Percentiles rank a stretch among this genome's conserved stretches.
Evolutionary conservation across 2,113 vertebrate genomes (phyloP).

Genomic region (Leptodactylus fuscus): DNA sequence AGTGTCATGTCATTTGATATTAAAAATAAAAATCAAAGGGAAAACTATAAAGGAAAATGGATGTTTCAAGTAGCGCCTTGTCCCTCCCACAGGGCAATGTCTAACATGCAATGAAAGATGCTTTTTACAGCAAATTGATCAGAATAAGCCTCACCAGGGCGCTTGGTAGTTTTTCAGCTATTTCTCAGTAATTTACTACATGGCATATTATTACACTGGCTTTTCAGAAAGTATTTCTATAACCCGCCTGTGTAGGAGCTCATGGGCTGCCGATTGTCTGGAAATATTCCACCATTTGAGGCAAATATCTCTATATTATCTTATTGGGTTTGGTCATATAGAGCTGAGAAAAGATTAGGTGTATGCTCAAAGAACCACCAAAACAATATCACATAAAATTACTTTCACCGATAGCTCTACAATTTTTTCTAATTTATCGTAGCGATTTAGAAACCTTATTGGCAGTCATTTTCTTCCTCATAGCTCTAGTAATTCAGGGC

Average conservation of each 20-base stretch:
- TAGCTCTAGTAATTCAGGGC: too few relatives aligned
- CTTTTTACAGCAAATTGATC: conserved; percentile 1
- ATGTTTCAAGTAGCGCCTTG: neutral
- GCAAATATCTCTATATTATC: neutral
- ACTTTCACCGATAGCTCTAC: too few relatives aligned
- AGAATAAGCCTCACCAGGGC: neutral
- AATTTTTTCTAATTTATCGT: too few relatives aligned
- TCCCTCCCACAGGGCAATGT: neutral
- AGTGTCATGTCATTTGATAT: neutral
- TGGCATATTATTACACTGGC: neutral
- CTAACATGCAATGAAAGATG: neutral
- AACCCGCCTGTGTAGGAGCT: neutral
- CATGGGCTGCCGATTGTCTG: neutral
- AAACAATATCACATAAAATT: too few relatives aligned
- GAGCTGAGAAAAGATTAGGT: too few relatives aligned
- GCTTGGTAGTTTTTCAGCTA: neutral
- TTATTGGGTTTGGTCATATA: too few relatives aligned
- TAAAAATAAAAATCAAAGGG: neutral
- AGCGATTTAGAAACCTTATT: too few relatives aligned
- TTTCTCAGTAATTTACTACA: neutral
- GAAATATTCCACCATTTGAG: neutral
- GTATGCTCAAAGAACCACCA: too few relatives aligned
- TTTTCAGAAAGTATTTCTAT: neutral
- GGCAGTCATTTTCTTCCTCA: too few relatives aligned
- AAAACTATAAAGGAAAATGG: neutral